These are phyloP conservation scores for Ridgeia piscesae DNA, from an alignment of 1,140 invertebrate species.

Conservation along the genomic window DNA sequence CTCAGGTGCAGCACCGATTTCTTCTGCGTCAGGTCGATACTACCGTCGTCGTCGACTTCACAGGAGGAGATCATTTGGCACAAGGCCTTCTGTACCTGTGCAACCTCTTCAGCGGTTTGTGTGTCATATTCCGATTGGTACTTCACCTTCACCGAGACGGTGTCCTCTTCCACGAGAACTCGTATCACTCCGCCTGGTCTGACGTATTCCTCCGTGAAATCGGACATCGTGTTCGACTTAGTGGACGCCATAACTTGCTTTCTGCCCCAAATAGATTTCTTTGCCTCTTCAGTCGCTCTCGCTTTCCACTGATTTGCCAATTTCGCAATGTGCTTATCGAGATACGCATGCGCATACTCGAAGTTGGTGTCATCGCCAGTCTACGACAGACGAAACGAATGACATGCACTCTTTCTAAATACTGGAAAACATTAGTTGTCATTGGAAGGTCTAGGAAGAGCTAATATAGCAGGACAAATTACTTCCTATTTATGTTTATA, in stretches of 20 bases:
- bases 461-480: neutral
- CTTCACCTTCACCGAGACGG: neutral
- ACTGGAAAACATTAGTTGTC: neutral
- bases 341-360: neutral
- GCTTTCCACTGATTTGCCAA: neutral
- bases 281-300: neutral
- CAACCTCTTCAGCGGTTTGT: neutral
- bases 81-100: neutral
- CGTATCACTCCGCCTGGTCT: neutral
- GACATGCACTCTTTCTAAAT: neutral
- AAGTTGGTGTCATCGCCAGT: neutral
- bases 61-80: neutral
- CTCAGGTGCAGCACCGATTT: neutral
- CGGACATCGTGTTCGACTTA: neutral
- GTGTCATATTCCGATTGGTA: neutral
- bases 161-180: neutral
- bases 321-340: neutral
- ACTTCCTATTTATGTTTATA: neutral
- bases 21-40: neutral
- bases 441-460: neutral
- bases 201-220: neutral
- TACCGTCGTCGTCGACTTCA: neutral
- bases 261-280: neutral
- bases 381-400: neutral
- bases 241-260: neutral